These are phyloP conservation scores for Drosophila miranda DNA, from an alignment of 1,140 invertebrate genomes.

Conservation along the genomic window DNA sequence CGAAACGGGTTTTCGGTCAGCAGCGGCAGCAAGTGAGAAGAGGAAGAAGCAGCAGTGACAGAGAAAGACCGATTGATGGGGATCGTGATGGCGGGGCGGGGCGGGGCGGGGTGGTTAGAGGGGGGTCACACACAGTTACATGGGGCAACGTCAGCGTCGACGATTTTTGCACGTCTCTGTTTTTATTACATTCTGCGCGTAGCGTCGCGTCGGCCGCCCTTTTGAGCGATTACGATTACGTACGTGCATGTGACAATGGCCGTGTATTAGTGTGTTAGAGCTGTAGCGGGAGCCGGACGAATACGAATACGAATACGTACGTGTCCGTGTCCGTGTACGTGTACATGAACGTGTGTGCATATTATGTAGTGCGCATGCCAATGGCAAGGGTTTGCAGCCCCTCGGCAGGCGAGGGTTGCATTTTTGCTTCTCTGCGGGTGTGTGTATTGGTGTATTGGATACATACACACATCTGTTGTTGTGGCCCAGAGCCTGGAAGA, in stretches of 20 bases:
- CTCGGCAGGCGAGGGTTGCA: slow-evolving; percentile 60
- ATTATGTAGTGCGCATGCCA: slow-evolving; percentile 48
- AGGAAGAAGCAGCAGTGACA: slow-evolving; percentile 14
- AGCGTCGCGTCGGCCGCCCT: slow-evolving; percentile 31
- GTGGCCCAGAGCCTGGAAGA: slow-evolving; percentile 27
- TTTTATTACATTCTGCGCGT: slow-evolving; percentile 73
- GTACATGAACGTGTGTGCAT: slow-evolving; percentile 19
- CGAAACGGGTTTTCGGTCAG: slow-evolving; percentile 45
- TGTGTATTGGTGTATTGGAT: slow-evolving; percentile 21
- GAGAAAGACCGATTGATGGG: slow-evolving; percentile 6
- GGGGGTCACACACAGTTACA: slow-evolving; percentile 42
- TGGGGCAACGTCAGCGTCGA: slow-evolving; percentile 34
- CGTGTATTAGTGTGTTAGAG: slow-evolving; percentile 11
- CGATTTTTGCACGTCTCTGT: slow-evolving; percentile 75
- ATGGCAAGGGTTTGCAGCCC: slow-evolving; percentile 68
- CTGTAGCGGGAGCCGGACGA: too few species aligned
- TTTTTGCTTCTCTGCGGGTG: slow-evolving; percentile 41
- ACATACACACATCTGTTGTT: slow-evolving; percentile 30
- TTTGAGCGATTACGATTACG: slow-evolving; percentile 38
- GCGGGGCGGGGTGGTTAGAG: slow-evolving; percentile 26
- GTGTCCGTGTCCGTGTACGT: neutral
- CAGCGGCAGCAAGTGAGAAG: slow-evolving; percentile 6
- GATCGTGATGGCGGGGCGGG: neutral
- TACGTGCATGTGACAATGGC: slow-evolving; percentile 29
- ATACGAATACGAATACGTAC: neutral